Percentiles rank a stretch among this genome's conserved stretches.
Conservation (phyloP, 2,888 invertebrate genomes). For the Baccha elongata region DNA sequence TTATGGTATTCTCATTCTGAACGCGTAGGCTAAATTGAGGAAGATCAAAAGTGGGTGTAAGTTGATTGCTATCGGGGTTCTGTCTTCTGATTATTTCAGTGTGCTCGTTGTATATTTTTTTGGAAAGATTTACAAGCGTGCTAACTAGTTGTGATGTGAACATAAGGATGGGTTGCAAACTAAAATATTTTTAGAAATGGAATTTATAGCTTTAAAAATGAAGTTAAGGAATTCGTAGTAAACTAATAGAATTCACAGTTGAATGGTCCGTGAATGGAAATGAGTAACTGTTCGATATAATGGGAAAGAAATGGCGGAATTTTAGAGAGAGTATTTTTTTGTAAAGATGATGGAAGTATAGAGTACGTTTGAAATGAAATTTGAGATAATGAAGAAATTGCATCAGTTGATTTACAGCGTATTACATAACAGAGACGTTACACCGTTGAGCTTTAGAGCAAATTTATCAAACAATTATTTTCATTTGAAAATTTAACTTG, state of each 20-base stretch:
- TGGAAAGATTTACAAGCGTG: conserved; percentile 10
- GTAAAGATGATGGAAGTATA: too few relatives aligned
- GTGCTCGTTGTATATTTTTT: background rate
- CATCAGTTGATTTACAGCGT: too few relatives aligned
- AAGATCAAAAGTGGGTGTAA: background rate
- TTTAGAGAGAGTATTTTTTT: too few relatives aligned
- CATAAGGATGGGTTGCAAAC: background rate
- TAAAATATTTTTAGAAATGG: background rate
- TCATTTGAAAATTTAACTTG: too few relatives aligned
- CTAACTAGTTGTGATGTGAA: conserved; percentile 27
- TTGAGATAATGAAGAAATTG: too few relatives aligned
- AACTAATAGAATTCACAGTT: conserved; percentile 48
- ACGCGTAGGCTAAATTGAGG: background rate
- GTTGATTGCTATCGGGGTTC: conserved; percentile 6
- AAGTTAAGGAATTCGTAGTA: conserved; percentile 24
- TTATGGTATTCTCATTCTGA: conserved; percentile 15
- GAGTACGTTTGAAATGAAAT: too few relatives aligned
- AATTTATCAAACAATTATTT: too few relatives aligned
- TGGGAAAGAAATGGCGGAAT: background rate
- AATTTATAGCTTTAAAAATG: conserved; percentile 46
- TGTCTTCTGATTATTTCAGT: background rate
- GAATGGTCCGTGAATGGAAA: conserved; percentile 41
- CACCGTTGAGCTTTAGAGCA: too few relatives aligned
- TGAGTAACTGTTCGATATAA: conserved; percentile 12
- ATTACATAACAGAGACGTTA: too few relatives aligned